Percentiles rank a stretch among this genome's conserved stretches.
phyloP scores from a whole-genome alignment of 2,113 vertebrate genomes.

The Egretta garzetta region DNA sequence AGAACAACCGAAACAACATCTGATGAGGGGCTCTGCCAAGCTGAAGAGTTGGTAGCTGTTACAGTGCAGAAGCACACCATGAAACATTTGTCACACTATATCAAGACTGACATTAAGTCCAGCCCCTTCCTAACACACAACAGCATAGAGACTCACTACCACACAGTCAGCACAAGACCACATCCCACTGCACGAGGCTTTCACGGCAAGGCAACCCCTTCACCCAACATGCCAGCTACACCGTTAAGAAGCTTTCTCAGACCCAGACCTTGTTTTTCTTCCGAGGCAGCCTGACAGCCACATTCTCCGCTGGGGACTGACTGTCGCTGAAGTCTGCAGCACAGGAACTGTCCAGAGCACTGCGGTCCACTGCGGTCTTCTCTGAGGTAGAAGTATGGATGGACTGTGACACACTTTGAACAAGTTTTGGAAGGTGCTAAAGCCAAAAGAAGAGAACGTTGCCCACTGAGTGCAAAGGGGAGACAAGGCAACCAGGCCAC shows the following conservation, averaged over 20 bases:
- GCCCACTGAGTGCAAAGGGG: neutral
- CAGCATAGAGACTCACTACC: neutral
- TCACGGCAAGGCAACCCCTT: fast-evolving
- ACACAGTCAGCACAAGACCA: neutral
- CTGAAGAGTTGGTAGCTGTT: neutral
- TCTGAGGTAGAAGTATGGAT: slow-evolving; percentile 62
- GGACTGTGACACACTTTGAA: slow-evolving; percentile 61
- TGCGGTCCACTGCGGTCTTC: slow-evolving; percentile 52
- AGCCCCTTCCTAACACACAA: neutral
- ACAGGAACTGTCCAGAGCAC: slow-evolving; percentile 81
- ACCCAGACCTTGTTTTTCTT: slow-evolving; percentile 80
- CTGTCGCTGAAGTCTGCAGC: slow-evolving; percentile 89
- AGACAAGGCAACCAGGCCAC: neutral
- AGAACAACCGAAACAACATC: neutral
- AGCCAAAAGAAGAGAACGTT: neutral
- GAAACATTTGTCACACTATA: neutral
- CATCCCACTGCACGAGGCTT: neutral
- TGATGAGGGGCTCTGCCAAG: neutral
- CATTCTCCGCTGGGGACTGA: slow-evolving; percentile 72
- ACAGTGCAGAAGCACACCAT: neutral
- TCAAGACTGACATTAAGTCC: neutral
- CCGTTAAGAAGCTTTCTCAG: neutral
- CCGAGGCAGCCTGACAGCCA: slow-evolving; percentile 34
- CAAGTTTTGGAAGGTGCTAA: slow-evolving; percentile 76
- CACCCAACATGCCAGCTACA: neutral